phyloP scores from a whole-genome alignment of 2,888 invertebrate genomes.

The Mythimna albipuncta region DNA sequence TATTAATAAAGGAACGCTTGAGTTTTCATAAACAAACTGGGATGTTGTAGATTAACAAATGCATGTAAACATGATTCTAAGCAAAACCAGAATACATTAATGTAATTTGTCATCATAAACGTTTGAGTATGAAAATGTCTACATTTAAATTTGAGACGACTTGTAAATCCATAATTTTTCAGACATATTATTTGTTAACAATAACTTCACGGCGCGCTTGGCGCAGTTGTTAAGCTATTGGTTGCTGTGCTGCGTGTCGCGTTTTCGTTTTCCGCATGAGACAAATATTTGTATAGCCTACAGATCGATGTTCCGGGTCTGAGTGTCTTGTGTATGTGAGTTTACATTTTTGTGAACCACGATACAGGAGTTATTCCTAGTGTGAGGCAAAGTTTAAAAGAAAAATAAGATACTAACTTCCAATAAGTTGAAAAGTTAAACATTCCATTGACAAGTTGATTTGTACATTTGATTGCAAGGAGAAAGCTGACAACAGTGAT shows the following conservation, averaged over 20 bases:
- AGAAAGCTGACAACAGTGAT: neutral
- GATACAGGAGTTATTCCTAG: too few species aligned
- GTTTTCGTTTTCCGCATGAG: too few species aligned
- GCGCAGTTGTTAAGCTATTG: too few species aligned
- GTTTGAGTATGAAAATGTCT: neutral
- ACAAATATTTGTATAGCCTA: too few species aligned
- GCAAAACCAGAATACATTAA: neutral
- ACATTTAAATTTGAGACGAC: neutral
- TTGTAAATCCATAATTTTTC: neutral
- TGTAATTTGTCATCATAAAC: neutral
- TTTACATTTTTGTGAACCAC: too few species aligned
- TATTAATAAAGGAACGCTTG: constrained; percentile 13
- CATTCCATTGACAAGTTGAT: neutral
- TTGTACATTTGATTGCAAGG: neutral
- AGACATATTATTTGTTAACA: neutral
- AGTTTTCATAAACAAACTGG: constrained; percentile 23
- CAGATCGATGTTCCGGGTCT: too few species aligned
- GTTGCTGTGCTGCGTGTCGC: too few species aligned
- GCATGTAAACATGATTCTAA: neutral
- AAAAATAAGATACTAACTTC: too few species aligned
- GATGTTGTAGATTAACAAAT: constrained; percentile 12
- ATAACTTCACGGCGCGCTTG: neutral
- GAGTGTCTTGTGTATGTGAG: too few species aligned
- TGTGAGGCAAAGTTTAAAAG: too few species aligned
- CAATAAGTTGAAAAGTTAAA: neutral